Evolutionary conservation across 53 echinoderm and acorn worm species (phyloP).

Genomic region (Glandiceps talaboti): DNA sequence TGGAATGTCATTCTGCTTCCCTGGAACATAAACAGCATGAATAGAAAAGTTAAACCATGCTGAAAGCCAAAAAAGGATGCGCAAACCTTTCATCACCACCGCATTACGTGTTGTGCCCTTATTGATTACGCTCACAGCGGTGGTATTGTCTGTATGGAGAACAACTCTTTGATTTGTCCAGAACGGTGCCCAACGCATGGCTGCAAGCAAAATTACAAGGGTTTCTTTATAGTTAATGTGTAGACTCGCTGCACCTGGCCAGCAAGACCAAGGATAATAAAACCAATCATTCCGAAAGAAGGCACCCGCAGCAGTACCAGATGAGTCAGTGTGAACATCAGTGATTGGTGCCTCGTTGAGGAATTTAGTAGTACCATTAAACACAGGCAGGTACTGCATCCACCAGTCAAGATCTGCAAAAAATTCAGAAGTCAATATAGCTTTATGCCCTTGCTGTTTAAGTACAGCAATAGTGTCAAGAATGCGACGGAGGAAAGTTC

Average conservation of each 20-base stretch:
- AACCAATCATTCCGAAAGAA: constrained; percentile 10
- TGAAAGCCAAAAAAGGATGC: constrained; percentile 6
- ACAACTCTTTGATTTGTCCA: background rate
- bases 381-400: background rate
- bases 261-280: constrained; percentile 1
- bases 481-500: background rate
- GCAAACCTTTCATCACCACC: constrained; percentile 1
- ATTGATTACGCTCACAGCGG: background rate
- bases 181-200: background rate
- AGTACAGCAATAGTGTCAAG: background rate
- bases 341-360: background rate
- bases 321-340: background rate
- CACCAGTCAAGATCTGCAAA: constrained; percentile 2
- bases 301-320: background rate
- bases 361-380: constrained; percentile 1
- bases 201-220: background rate
- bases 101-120: constrained; percentile 6
- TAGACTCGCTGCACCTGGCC: constrained; percentile 3
- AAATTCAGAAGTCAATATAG: background rate
- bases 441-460: background rate
- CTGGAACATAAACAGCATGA: constrained; percentile 1
- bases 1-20: background rate
- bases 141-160: constrained; percentile 3
- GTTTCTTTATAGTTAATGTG: constrained; percentile 12
- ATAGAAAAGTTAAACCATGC: constrained; percentile 3